Evolutionary conservation across 1,140 invertebrate genomes (phyloP).

Genomic region (Adelges cooleyi): DNA sequence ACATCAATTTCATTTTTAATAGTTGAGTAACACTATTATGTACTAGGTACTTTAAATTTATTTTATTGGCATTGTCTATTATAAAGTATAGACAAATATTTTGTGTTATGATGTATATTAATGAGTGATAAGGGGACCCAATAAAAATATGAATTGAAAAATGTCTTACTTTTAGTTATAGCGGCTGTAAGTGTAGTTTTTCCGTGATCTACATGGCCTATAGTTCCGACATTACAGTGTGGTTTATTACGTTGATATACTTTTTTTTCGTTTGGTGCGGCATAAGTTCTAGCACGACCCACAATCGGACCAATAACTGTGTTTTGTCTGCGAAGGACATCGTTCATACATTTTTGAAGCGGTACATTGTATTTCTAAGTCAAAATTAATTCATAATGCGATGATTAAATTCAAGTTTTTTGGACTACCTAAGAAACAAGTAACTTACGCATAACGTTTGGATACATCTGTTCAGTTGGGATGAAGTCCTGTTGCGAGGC

Average conservation of each 20-base stretch:
- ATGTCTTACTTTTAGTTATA: conserved; percentile 70
- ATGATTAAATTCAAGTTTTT: too few species aligned
- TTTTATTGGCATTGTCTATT: too few species aligned
- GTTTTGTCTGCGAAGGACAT: not conserved
- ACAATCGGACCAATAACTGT: not conserved
- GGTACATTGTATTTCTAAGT: conserved; percentile 1
- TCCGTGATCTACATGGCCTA: conserved; percentile 99
- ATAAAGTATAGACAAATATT: too few species aligned
- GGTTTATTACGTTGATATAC: conserved; percentile 71
- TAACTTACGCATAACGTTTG: not conserved
- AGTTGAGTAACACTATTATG: too few species aligned
- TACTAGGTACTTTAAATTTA: too few species aligned
- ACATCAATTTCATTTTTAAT: too few species aligned
- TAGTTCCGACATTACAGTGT: conserved; percentile 97
- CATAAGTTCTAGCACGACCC: conserved; percentile 9
- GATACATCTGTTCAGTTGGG: not conserved
- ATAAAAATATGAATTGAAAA: too few species aligned
- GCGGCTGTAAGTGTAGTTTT: conserved; percentile 98
- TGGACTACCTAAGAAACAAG: too few species aligned
- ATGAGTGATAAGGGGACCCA: too few species aligned
- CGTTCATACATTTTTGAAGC: conserved; percentile 1
- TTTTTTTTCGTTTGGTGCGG: conserved; percentile 51
- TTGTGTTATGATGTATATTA: too few species aligned
- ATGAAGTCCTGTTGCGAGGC: not conserved
- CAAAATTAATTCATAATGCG: not conserved